Percentiles rank a stretch among this genome's conserved stretches.
Conservation (phyloP, 2,113 vertebrate species). For the Mola mola region DNA sequence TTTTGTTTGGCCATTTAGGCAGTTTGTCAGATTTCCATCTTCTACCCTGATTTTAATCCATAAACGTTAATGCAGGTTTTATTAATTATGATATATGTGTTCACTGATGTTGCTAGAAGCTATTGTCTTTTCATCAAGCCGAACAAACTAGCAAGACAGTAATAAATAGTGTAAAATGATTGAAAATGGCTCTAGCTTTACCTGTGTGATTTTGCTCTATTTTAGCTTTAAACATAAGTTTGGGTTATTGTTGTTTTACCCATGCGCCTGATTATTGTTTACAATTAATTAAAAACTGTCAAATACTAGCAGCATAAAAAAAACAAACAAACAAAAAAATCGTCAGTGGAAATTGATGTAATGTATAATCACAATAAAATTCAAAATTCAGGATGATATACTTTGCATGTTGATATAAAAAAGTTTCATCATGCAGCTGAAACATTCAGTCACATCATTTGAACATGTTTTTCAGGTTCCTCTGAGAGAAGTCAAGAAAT, state of each 20-base stretch:
- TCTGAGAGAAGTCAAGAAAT: not conserved
- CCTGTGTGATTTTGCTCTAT: not conserved
- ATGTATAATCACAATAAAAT: not conserved
- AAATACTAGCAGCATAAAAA: not conserved
- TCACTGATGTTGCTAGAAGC: too few species aligned
- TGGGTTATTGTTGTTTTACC: too few species aligned
- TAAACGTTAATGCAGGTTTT: too few species aligned
- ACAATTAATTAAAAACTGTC: not conserved
- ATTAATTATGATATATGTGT: too few species aligned
- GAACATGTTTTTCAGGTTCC: too few species aligned
- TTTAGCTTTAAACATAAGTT: not conserved
- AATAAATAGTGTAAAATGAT: not conserved
- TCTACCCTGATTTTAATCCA: too few species aligned
- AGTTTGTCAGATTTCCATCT: too few species aligned
- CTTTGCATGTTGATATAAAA: not conserved
- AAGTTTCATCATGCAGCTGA: not conserved
- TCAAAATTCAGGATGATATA: too few species aligned
- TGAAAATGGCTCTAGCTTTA: too few species aligned
- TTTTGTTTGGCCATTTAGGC: too few species aligned
- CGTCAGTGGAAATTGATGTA: not conserved
- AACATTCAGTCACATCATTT: not conserved
- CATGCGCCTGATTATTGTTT: too few species aligned
- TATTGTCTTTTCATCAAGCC: not conserved
- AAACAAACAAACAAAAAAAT: too few species aligned
- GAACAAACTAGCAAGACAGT: not conserved